Conservation (phyloP, 2,797 vertebrate genomes). For the Hypotaenidia okinawae region DNA sequence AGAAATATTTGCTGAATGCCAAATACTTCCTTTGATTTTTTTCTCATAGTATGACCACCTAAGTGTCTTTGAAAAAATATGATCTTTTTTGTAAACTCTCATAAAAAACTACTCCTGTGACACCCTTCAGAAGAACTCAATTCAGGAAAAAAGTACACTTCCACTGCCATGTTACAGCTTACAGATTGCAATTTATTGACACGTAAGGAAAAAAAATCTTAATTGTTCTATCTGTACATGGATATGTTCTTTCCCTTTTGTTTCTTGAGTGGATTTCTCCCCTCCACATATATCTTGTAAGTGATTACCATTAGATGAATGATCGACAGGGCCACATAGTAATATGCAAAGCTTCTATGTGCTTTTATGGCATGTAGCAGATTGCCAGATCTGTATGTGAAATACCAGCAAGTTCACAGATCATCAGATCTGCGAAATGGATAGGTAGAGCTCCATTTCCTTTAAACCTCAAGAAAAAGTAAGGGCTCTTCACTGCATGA, state of each 20-base stretch:
- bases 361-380: not conserved
- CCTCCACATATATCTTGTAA: not conserved
- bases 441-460: not conserved
- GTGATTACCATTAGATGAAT: not conserved
- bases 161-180: not conserved
- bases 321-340: accelerated
- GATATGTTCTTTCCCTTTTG: not conserved
- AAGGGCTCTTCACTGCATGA: not conserved
- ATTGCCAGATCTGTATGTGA: not conserved
- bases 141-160: not conserved
- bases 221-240: not conserved
- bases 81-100: not conserved
- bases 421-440: not conserved
- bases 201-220: not conserved
- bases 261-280: not conserved
- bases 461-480: not conserved
- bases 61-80: not conserved
- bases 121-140: not conserved
- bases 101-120: not conserved
- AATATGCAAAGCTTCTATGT: not conserved
- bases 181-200: not conserved
- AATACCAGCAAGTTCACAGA: not conserved
- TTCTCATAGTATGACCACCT: not conserved
- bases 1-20: constrained; percentile 59
- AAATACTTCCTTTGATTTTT: constrained; percentile 26